A percentile compares a stretch with the other conserved stretches of the same genome.
Conservation (phyloP, 1,140 invertebrate genomes). For the Anthonomus grandis region DNA sequence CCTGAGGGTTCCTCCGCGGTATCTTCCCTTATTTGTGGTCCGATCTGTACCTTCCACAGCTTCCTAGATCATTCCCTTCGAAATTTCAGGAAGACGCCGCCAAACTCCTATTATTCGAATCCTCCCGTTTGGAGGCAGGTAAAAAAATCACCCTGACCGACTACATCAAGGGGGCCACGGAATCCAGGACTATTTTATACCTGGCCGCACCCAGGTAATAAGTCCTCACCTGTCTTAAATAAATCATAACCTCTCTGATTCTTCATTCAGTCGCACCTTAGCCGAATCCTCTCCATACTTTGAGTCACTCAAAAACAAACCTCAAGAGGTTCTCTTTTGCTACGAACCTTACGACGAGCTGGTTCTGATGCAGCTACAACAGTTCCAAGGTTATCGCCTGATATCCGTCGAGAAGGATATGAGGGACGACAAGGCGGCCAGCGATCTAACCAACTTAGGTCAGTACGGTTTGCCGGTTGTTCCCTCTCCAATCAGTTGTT, state of each 20-base stretch:
- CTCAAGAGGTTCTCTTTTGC: slow-evolving; percentile 91
- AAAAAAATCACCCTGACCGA: slow-evolving; percentile 79
- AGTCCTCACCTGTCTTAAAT: neutral
- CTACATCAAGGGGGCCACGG: slow-evolving; percentile 69
- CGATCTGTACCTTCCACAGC: too few species aligned
- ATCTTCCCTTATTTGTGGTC: too few species aligned
- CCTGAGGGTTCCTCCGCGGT: too few species aligned
- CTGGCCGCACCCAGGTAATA: slow-evolving; percentile 84
- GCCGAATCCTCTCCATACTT: slow-evolving; percentile 93
- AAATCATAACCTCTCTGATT: slow-evolving; percentile 24
- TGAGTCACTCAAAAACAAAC: slow-evolving; percentile 82
- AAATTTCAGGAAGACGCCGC: slow-evolving; percentile 80
- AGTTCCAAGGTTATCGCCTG: slow-evolving; percentile 76
- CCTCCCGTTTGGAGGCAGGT: slow-evolving; percentile 71
- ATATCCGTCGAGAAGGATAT: slow-evolving; percentile 94
- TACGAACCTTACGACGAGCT: slow-evolving; percentile 96
- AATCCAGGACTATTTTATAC: slow-evolving; percentile 86
- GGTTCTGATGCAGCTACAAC: slow-evolving; percentile 83
- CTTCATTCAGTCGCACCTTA: slow-evolving; percentile 75
- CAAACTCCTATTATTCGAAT: slow-evolving; percentile 89
- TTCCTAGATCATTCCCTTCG: too few species aligned
- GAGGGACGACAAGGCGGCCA: slow-evolving; percentile 64
- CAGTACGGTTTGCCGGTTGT: slow-evolving; percentile 2
- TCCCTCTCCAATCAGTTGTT: neutral
- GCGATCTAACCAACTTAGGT: slow-evolving; percentile 55